These are phyloP conservation scores for Mastacembelus armatus DNA, from an alignment of 2,797 vertebrate species.

Conservation along the genomic window DNA sequence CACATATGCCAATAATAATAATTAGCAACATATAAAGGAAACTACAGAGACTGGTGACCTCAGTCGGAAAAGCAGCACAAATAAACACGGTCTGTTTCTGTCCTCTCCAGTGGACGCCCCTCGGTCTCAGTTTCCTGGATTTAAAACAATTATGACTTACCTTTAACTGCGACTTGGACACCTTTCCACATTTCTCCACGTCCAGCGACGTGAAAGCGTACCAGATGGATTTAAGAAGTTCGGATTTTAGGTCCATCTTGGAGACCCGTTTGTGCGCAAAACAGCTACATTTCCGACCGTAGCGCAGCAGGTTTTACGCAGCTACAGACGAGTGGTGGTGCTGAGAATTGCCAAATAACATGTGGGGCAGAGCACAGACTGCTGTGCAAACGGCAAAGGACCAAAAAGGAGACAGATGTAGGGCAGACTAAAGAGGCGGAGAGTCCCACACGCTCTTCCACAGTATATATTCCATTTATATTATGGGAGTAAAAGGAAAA, in stretches of 20 bases:
- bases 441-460: conserved; percentile 29
- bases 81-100: not conserved
- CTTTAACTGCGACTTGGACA: conserved; percentile 98
- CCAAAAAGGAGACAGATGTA: conserved; percentile 47
- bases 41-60: fast-evolving
- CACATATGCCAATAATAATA: not conserved
- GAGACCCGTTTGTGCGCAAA: conserved; percentile 41
- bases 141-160: conserved; percentile 77
- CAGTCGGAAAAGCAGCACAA: not conserved
- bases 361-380: conserved; percentile 58
- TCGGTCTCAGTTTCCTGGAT: conserved; percentile 39
- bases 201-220: conserved; percentile 97
- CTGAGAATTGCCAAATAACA: conserved; percentile 40
- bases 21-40: not conserved
- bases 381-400: conserved; percentile 36
- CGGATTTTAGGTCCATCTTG: conserved; percentile 89
- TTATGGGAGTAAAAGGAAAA: not conserved
- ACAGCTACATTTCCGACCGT: conserved; percentile 63
- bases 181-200: conserved; percentile 93
- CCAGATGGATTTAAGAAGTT: conserved; percentile 97
- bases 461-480: not conserved
- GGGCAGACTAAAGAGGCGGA: conserved; percentile 68
- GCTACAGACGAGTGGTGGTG: conserved; percentile 4
- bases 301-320: conserved; percentile 56
- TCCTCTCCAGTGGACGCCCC: conserved; percentile 3